Evolutionary conservation across 2,888 invertebrate species (phyloP).

Genomic region (Eupeodes latifasciatus): DNA sequence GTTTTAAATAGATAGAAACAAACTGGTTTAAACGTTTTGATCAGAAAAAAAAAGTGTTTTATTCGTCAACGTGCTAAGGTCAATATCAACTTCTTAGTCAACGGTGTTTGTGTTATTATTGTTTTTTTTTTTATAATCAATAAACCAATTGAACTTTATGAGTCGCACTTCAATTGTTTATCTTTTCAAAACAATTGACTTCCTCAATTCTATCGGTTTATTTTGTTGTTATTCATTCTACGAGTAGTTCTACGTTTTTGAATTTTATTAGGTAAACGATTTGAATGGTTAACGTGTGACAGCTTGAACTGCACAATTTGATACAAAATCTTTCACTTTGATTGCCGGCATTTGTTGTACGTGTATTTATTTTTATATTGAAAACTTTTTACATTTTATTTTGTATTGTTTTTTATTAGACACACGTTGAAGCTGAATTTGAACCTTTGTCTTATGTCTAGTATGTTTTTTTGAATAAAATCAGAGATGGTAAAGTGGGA

Average conservation of each 20-base stretch:
- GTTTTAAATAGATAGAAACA: neutral
- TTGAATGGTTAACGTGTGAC: conserved; percentile 14
- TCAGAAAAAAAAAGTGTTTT: neutral
- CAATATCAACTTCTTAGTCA: neutral
- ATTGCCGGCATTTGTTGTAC: neutral
- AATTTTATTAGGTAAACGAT: conserved; percentile 7
- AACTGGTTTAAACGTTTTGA: neutral
- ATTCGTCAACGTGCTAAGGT: neutral
- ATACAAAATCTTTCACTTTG: conserved; percentile 19
- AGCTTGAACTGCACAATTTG: conserved; percentile 30
- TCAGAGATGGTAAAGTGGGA: conserved; percentile 53
- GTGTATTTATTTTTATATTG: neutral
- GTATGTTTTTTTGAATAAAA: conserved; percentile 26
- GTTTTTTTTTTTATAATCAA: neutral
- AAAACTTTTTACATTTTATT: conserved; percentile 1
- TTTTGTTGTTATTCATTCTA: neutral
- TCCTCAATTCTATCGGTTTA: conserved; percentile 6
- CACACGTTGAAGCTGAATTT: neutral
- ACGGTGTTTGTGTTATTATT: neutral
- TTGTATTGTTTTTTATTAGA: conserved; percentile 3
- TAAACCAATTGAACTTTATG: conserved; percentile 3
- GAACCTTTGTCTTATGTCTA: conserved; percentile 3
- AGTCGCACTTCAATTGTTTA: conserved; percentile 7
- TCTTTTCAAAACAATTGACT: conserved; percentile 11
- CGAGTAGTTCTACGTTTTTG: neutral